Base-by-base conservation (phyloP, 64 coral and sea anemone genomes). In the Montipora capricornis region DNA sequence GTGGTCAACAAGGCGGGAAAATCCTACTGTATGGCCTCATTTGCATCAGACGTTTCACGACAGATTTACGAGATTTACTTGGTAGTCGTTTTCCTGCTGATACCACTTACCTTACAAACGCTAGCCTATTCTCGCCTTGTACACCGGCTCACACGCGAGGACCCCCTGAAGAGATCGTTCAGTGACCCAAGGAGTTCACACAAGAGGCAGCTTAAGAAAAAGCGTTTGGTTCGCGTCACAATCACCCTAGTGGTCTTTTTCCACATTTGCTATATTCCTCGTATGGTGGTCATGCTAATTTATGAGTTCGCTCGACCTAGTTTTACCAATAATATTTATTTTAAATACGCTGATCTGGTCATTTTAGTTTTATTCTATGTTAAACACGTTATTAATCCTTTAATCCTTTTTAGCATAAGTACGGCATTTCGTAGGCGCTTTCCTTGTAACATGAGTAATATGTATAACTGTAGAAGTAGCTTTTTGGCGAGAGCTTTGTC, bases 391-490 rank as follows among this genome's bases (percentile, higher is more conserved):
- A 94, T 97, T 51, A 97, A 95, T 47, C 96, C 96, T 6, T 73
- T 95, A 62, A 88, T 97, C n/a, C 77, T 97, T 5, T 97, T 97
- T 89, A 93, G 60, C 3, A 82, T 97, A 90, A 97, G 96, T 61
- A 78, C 93, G 0, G 93, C 95, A 73, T 97, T 92, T 82, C 89
- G 89, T 14, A 64, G 68, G 4, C 89, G 90, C 8, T 95, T 50
- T 50, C 82, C 82, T 19, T 86, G 64, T 20, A 86, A 44, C 67
- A 6, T 71, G 14, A 2, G 68, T 24, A 4, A 71, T 24, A 20
- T 71, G 61, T 3, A 12, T 68, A 13, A 68, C 14, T 68, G 8
- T 68, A n/a, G 12, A 3, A 19, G 20, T 19, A 71, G 8, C 52
- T 59, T 82, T 62, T 5, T 59, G 26, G 37, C 15, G 47, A 73